Base-by-base conservation (phyloP, 2,797 vertebrate species). In the Anguilla anguilla region DNA sequence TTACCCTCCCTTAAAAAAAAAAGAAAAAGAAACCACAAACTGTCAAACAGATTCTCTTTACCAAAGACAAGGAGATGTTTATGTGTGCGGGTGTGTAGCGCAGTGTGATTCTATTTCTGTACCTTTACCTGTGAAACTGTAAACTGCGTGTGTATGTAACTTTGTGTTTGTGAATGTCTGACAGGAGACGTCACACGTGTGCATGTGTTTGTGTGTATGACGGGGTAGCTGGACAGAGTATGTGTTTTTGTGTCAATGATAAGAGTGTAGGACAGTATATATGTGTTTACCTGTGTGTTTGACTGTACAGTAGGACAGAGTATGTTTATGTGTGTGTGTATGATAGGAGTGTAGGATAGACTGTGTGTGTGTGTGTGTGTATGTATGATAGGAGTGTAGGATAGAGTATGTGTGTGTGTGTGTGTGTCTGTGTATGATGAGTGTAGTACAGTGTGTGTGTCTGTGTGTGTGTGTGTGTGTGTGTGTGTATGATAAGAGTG, bases 301-400 rank as follows among this genome's bases (percentile, higher is more conserved):
- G 83, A 28, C 25, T 84, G 57, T 86, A 6, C 19, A n/a, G 25
- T 64, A 64, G 61, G 61, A 64, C 22, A 64, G 86, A 74, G 89
- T 55, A 64, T 89, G 53, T 84, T 28, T 61, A 19, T 28, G 57
- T 15, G 31, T 81, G 43, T 49, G 77, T 81, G 77, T 91, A 91
- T 93, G 91, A 94, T 93, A 93, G 86, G 91, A 93, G 93, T 93
- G 88, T 90, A 86, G 55, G 86, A 91, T 89, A 89, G 46, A 94
- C 94, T 94, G 94, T 93, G 55, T 17, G 61, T 3, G 31, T 74
- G 49, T 83, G 82, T 55, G 46, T 92, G 94, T 88, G 90, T 95
- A 93, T 94, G 94, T 94, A 92, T 74, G 93, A 94, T 93, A 93
- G 89, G 87, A 91, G 91, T 92, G 93, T 92, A 94, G 94, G 94